Conservation (phyloP, 2,888 invertebrate genomes). For the Xanthia togata region DNA sequence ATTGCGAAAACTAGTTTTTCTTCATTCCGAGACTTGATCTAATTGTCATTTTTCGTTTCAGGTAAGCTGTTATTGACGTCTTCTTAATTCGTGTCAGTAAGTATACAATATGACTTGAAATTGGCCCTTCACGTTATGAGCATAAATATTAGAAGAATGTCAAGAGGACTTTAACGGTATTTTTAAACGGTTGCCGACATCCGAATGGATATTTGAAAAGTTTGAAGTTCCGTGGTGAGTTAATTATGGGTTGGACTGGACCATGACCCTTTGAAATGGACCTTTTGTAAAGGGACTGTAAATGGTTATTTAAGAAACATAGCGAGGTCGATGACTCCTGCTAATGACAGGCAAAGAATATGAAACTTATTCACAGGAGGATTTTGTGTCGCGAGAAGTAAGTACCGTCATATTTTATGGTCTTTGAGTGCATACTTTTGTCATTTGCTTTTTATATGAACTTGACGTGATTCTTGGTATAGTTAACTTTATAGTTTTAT, state of each 20-base stretch:
- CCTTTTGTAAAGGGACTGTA: constrained; percentile 76
- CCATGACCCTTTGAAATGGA: constrained; percentile 78
- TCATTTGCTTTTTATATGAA: constrained; percentile 17
- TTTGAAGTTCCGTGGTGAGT: constrained; percentile 82
- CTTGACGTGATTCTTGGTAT: constrained; percentile 10
- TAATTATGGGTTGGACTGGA: constrained; percentile 85
- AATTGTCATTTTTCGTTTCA: constrained; percentile 74
- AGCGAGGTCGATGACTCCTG: constrained; percentile 76
- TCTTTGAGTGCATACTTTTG: constrained; percentile 24
- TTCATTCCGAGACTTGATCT: constrained; percentile 44
- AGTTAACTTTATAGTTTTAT: constrained; percentile 2
- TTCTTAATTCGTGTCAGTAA: constrained; percentile 23
- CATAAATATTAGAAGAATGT: constrained; percentile 57
- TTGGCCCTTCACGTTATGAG: constrained; percentile 23
- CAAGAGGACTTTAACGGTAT: constrained; percentile 60
- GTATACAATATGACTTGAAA: constrained; percentile 38
- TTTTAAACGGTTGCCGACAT: constrained; percentile 63
- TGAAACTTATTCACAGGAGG: constrained; percentile 58
- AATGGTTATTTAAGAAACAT: constrained; percentile 74
- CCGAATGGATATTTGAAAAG: constrained; percentile 74
- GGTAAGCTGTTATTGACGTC: constrained; percentile 72
- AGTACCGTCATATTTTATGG: constrained; percentile 48
- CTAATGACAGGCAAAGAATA: constrained; percentile 71
- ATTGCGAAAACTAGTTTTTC: constrained; percentile 49
- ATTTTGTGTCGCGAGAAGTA: constrained; percentile 57